Conservation (phyloP, 2,113 vertebrate species). For the Acanthisitta chloris region DNA sequence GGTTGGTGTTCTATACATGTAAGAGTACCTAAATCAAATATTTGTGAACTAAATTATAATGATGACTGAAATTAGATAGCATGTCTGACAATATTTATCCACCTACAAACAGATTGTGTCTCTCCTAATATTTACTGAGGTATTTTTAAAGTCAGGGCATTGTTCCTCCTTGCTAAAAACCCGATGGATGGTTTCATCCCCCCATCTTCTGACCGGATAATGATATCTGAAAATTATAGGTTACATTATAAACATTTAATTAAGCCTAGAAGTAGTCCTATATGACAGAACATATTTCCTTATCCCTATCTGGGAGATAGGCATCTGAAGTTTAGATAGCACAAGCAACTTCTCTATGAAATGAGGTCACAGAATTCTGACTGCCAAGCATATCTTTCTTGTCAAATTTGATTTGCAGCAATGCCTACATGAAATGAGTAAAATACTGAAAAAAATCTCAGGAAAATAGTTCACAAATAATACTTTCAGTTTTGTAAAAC, state of each 20-base stretch:
- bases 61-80: background rate
- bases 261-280: background rate
- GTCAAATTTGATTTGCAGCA: background rate
- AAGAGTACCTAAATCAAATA: background rate
- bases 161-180: background rate
- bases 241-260: constrained; percentile 24
- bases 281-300: background rate
- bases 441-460: background rate
- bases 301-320: background rate
- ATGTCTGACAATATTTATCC: background rate
- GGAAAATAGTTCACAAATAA: background rate
- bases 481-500: background rate
- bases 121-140: background rate
- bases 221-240: background rate
- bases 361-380: background rate
- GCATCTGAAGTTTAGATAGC: background rate
- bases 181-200: background rate
- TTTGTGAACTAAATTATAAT: background rate
- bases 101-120: background rate
- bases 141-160: background rate
- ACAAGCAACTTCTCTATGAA: background rate
- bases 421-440: background rate
- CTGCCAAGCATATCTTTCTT: background rate
- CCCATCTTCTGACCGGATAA: background rate
- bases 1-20: background rate